Conservation (phyloP, 1,140 invertebrate species). For the Nephila pilipes region DNA sequence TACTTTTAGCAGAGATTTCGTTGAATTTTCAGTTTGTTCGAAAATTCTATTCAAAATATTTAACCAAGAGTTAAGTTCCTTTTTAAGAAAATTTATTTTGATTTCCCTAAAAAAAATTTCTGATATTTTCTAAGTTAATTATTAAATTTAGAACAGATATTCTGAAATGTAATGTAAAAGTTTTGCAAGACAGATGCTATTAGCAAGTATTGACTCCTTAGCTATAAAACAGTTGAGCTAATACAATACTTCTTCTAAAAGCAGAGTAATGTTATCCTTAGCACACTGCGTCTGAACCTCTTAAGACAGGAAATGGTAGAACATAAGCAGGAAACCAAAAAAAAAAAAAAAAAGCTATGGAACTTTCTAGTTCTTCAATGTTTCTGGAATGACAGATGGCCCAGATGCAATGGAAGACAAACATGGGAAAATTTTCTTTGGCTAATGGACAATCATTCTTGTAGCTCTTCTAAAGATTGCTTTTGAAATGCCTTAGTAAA, state of each 20-base stretch:
- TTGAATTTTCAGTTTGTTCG: no score
- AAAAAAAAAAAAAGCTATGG: not conserved
- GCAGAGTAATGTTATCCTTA: conserved; percentile 12
- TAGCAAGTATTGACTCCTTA: no score
- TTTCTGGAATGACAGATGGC: conserved; percentile 16
- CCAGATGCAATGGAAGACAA: not conserved
- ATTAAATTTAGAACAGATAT: no score
- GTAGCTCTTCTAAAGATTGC: not conserved
- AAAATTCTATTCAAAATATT: no score
- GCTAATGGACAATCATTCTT: conserved; percentile 2
- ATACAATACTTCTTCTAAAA: conserved; percentile 8
- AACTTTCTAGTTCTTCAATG: not conserved
- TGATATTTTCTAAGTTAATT: no score
- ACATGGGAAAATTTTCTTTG: not conserved
- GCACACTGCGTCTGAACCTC: not conserved
- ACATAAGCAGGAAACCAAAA: not conserved
- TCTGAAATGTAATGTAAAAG: no score
- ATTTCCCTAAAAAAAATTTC: no score
- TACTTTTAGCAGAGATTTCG: no score
- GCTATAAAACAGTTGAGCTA: not conserved
- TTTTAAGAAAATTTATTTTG: no score
- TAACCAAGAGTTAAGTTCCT: no score
- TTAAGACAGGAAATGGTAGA: not conserved
- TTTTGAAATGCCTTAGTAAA: not conserved
- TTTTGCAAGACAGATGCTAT: no score